phyloP scores from a whole-genome alignment of 2,113 vertebrate genomes.

The Eclectus roratus region DNA sequence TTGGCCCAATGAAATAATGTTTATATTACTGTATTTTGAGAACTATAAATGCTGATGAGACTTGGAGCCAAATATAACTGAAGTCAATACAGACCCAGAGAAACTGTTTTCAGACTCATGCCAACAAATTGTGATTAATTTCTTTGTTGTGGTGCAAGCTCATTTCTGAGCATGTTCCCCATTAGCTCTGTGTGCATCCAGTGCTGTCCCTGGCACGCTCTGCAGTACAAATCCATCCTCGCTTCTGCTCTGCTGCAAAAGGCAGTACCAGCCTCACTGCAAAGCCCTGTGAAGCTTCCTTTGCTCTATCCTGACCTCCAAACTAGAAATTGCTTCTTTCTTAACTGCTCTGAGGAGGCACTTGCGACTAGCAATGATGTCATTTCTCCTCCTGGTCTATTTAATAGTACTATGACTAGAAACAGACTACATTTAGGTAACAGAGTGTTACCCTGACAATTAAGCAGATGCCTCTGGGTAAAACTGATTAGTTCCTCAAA shows the following conservation, averaged over 20 bases:
- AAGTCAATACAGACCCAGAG: not conserved
- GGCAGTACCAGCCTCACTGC: not conserved
- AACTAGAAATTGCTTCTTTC: not conserved
- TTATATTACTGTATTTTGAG: not conserved
- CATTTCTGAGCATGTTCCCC: not conserved
- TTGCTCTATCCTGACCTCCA: not conserved
- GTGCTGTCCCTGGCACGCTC: not conserved
- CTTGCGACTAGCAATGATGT: not conserved
- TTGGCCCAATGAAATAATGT: not conserved
- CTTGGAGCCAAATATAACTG: not conserved
- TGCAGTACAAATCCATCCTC: not conserved
- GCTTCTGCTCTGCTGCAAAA: not conserved
- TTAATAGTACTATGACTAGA: not conserved
- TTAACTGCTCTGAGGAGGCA: not conserved
- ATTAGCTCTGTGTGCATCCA: not conserved
- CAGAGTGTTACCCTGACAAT: not conserved
- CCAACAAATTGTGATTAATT: slow-evolving; percentile 17
- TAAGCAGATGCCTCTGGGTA: not conserved
- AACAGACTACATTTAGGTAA: not conserved
- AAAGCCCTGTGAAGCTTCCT: not conserved
- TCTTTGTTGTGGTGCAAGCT: slow-evolving; percentile 11
- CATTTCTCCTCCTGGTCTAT: not conserved
- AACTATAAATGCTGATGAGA: not conserved
- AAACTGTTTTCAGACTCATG: not conserved
- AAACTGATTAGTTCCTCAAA: not conserved